These are phyloP conservation scores for Tanaodytes sp. DNA, from an alignment of 2,888 invertebrate genomes.

Conservation along the genomic window DNA sequence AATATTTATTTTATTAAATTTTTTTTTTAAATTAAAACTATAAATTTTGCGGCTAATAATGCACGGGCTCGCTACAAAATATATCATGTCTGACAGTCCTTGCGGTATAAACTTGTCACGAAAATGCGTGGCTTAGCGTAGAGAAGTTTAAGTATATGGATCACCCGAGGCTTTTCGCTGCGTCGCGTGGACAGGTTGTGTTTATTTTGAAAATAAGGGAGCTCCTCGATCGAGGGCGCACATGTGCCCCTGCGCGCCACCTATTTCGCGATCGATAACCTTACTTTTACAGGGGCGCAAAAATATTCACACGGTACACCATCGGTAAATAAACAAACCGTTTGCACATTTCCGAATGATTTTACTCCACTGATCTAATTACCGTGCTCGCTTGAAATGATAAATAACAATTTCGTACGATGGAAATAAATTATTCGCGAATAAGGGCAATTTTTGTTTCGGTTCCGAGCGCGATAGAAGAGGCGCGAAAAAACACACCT, in stretches of 20 bases:
- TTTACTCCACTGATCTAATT: no score
- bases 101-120: slow-evolving; percentile 50
- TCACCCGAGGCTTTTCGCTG: slow-evolving; percentile 60
- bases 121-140: slow-evolving; percentile 44
- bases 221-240: slow-evolving; percentile 53
- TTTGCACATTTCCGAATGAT: no score
- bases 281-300: slow-evolving; percentile 43
- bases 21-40: slow-evolving; percentile 38
- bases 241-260: slow-evolving; percentile 34
- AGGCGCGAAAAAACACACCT: no score
- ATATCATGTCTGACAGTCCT: slow-evolving; percentile 46
- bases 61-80: slow-evolving; percentile 28
- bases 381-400: no score
- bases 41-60: slow-evolving; percentile 34
- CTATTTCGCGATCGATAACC: slow-evolving; percentile 45
- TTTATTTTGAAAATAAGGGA: slow-evolving; percentile 69
- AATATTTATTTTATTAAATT: no score
- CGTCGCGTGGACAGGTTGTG: slow-evolving; percentile 67
- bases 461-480: no score
- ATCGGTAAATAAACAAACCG: no score
- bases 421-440: no score
- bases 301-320: no score
- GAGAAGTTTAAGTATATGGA: slow-evolving; percentile 50
- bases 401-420: no score
- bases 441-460: no score